Evolutionary conservation across 1,140 invertebrate species (phyloP).

Genomic region (Apocrypta bakeri): DNA sequence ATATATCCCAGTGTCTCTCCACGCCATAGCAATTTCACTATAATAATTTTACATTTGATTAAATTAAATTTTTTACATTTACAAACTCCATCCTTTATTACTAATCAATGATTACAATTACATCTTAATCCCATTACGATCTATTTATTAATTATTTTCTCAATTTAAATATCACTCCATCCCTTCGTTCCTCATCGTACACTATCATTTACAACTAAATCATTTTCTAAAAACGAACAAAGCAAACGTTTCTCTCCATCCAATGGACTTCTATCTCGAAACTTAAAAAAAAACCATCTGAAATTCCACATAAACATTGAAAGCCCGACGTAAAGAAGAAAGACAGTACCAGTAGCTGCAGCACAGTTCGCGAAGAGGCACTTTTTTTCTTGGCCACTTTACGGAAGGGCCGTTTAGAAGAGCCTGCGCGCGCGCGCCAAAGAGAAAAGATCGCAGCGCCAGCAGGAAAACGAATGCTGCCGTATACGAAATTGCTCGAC

Average conservation of each 20-base stretch:
- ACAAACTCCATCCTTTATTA: too few relatives aligned
- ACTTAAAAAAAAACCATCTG: neutral
- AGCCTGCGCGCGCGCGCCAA: neutral
- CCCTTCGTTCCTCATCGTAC: too few relatives aligned
- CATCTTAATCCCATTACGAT: too few relatives aligned
- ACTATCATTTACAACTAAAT: too few relatives aligned
- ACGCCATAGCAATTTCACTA: too few relatives aligned
- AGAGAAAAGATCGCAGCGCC: constrained; percentile 8
- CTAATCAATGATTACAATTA: too few relatives aligned
- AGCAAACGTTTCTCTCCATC: neutral
- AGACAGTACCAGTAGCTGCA: neutral
- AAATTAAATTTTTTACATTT: too few relatives aligned
- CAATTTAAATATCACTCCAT: too few relatives aligned
- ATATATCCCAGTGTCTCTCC: too few relatives aligned
- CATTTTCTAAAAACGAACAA: too few relatives aligned
- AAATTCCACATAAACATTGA: neutral
- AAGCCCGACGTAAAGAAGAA: neutral
- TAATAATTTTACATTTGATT: too few relatives aligned
- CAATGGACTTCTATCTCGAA: neutral
- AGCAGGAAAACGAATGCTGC: constrained; percentile 13
- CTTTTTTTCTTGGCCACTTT: neutral
- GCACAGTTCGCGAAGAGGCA: neutral
- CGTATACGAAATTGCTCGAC: constrained; percentile 34
- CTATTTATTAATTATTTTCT: too few relatives aligned
- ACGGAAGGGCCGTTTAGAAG: constrained; percentile 7